Evolutionary conservation across 35 echinoderm and acorn worm genomes (phyloP).

Genomic region (Eucidaris tribuloides): DNA sequence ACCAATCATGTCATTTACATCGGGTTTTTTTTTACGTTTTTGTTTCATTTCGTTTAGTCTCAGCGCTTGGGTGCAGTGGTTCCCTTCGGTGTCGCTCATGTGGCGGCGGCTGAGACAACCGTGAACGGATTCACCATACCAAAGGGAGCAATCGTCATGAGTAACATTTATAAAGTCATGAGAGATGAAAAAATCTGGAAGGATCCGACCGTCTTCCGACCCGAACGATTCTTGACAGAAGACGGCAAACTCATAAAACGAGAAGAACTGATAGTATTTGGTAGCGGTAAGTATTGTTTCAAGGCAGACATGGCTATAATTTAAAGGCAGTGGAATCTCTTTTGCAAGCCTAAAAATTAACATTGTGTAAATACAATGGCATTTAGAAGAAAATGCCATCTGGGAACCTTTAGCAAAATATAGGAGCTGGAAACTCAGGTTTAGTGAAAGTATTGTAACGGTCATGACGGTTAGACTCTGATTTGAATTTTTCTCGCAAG

Average conservation of each 20-base stretch:
- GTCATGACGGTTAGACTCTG: no score
- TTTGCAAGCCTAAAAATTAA: no score
- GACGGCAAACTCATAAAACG: not conserved
- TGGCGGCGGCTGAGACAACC: not conserved
- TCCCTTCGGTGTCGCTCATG: not conserved
- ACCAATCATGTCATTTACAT: no score
- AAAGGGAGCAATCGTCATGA: conserved; percentile 10
- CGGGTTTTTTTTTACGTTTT: no score
- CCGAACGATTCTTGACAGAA: conserved; percentile 26
- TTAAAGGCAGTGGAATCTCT: no score
- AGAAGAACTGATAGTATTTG: conserved; percentile 25
- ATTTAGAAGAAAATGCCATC: no score
- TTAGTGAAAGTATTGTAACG: no score
- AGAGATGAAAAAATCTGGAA: conserved; percentile 7
- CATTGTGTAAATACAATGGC: no score
- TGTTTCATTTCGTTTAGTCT: not conserved
- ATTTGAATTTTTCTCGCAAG: no score
- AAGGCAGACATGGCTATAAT: no score
- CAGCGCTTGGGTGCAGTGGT: not conserved
- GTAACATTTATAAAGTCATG: not conserved
- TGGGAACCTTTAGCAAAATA: no score
- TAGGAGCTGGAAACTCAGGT: no score
- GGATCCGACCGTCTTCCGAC: conserved; percentile 5
- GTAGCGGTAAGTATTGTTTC: conserved; percentile 40
- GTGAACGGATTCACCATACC: conserved; percentile 8